Conservation (phyloP, 2,797 vertebrate species). For the Sebastes itinus region DNA sequence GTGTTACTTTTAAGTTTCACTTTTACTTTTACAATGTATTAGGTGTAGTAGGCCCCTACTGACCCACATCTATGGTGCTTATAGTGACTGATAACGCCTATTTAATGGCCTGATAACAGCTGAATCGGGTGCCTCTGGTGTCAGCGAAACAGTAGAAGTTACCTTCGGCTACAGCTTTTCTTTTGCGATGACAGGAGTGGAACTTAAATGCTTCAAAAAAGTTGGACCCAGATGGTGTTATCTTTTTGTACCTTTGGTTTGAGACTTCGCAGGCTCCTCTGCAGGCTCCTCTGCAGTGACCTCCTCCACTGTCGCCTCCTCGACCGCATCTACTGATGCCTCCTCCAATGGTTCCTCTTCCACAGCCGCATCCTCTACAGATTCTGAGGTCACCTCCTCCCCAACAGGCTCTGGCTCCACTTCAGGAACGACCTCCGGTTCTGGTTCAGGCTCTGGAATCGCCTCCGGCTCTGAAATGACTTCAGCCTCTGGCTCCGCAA, state of each 20-base stretch:
- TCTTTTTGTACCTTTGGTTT: slow-evolving; percentile 51
- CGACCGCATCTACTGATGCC: background rate
- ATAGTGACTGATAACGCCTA: too few relatives aligned
- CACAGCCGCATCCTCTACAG: background rate
- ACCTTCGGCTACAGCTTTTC: background rate
- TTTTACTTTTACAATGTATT: too few relatives aligned
- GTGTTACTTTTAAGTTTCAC: too few relatives aligned
- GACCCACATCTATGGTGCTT: too few relatives aligned
- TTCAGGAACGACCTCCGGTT: background rate
- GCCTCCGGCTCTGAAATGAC: background rate
- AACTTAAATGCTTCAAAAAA: background rate
- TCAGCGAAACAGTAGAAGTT: background rate
- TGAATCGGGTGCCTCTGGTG: background rate
- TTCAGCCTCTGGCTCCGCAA: background rate
- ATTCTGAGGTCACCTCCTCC: slow-evolving; percentile 7
- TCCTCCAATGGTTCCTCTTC: background rate
- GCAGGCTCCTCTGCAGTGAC: slow-evolving; percentile 34
- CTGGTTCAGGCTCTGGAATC: background rate
- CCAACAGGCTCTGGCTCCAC: slow-evolving; percentile 1
- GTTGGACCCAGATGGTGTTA: background rate
- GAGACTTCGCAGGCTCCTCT: slow-evolving; percentile 30
- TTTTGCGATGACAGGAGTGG: background rate
- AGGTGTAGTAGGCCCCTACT: too few relatives aligned
- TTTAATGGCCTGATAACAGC: too few relatives aligned
- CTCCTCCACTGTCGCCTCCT: slow-evolving; percentile 33